Percentiles rank a stretch among this genome's conserved stretches.
phyloP scores from a whole-genome alignment of 2,797 vertebrate species.

The Sylvia borin region DNA sequence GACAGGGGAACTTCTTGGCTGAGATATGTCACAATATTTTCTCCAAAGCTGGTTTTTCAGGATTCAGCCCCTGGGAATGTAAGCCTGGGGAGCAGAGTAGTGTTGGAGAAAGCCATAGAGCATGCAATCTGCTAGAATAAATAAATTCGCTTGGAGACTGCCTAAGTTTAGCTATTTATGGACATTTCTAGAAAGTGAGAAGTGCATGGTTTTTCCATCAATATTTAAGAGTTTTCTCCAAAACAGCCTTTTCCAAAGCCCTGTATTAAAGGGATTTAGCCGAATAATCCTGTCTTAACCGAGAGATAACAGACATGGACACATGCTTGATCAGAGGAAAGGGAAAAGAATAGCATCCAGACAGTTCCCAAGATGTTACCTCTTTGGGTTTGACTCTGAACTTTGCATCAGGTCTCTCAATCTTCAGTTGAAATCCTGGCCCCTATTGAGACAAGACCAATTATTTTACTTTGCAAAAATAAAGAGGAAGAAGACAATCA shows the following conservation, averaged over 20 bases:
- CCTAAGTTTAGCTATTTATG: conserved; percentile 3
- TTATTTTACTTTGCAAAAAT: not conserved
- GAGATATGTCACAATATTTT: not conserved
- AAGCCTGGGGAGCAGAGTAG: not conserved
- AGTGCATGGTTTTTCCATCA: not conserved
- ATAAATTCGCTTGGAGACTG: not conserved
- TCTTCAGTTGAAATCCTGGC: not conserved
- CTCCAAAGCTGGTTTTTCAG: conserved; percentile 24
- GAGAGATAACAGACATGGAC: not conserved
- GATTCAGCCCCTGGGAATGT: not conserved
- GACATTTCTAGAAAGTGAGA: conserved; percentile 17
- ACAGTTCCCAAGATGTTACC: not conserved
- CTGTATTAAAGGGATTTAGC: not conserved
- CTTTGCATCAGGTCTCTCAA: not conserved
- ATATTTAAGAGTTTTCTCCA: not conserved
- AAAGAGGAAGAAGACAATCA: not conserved
- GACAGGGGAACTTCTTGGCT: not conserved
- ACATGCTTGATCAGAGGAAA: not conserved
- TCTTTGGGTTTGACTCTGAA: not conserved
- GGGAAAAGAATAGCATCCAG: not conserved
- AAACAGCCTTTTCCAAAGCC: not conserved
- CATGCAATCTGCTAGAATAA: not conserved
- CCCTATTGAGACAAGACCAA: not conserved
- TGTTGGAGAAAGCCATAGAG: not conserved
- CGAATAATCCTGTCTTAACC: not conserved